Evolutionary conservation across 2,113 vertebrate genomes (phyloP).

Genomic region (Campylomormyrus tamandua): DNA sequence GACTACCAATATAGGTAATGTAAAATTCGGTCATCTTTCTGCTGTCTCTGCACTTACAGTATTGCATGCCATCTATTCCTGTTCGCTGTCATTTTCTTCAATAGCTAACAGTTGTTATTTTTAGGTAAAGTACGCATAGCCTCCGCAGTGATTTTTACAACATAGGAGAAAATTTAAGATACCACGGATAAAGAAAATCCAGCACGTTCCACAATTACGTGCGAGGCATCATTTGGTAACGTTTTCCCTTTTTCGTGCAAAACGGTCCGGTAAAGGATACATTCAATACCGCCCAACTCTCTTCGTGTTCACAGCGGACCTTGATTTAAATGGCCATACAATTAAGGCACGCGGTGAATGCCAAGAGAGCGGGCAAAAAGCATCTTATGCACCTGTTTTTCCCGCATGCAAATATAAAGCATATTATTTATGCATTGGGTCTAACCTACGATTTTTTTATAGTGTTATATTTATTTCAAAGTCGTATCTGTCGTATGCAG

Average conservation of each 20-base stretch:
- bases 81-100: not conserved
- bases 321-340: conserved; percentile 93
- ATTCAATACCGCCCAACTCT: conserved; percentile 64
- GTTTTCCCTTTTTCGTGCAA: not conserved
- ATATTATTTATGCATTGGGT: not conserved
- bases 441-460: not conserved
- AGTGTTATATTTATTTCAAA: not conserved
- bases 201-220: conserved; percentile 31
- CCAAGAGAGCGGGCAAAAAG: conserved; percentile 65
- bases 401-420: not conserved
- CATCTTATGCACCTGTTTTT: conserved; percentile 35
- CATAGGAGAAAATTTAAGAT: not conserved
- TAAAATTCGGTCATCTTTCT: conserved; percentile 22
- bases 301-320: conserved; percentile 96
- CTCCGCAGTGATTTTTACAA: not conserved
- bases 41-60: not conserved
- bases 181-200: not conserved
- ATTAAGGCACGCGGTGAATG: conserved; percentile 79
- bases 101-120: not conserved
- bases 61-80: not conserved
- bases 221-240: not conserved
- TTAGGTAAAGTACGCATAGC: not conserved
- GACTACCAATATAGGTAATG: conserved; percentile 30
- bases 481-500: not conserved
- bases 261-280: not conserved